phyloP scores from a whole-genome alignment of 2,888 invertebrate genomes.

The Cephalotes varians region DNA sequence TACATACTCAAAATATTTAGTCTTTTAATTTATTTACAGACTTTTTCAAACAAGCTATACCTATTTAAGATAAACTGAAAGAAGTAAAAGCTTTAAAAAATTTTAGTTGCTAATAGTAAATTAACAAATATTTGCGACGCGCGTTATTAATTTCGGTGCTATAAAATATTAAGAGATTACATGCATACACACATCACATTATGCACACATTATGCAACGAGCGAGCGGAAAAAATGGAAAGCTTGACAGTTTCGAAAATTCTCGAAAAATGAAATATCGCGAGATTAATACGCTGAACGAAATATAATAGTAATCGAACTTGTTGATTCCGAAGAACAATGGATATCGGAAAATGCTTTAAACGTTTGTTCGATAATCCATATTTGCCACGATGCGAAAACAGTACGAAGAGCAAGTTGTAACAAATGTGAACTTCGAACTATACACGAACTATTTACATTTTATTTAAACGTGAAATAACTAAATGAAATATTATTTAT shows the following conservation, averaged over 20 bases:
- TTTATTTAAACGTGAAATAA: neutral
- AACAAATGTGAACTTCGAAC: neutral
- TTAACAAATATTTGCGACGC: neutral
- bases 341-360: conserved; percentile 32
- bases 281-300: conserved; percentile 6
- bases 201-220: neutral
- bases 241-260: neutral
- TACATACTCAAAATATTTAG: neutral
- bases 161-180: neutral
- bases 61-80: neutral
- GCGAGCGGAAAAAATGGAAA: neutral
- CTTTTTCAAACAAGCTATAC: neutral
- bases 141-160: neutral
- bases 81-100: neutral
- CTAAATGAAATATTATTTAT: neutral
- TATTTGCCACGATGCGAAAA: neutral
- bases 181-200: neutral
- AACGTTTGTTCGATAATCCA: conserved; percentile 9
- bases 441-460: neutral
- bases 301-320: conserved; percentile 22
- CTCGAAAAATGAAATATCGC: conserved; percentile 11
- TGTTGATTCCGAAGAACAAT: neutral
- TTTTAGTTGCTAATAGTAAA: neutral
- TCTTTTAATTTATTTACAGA: neutral
- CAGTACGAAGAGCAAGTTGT: neutral